Conservation (phyloP, 2,888 invertebrate species). For the Incurvaria masculella region DNA sequence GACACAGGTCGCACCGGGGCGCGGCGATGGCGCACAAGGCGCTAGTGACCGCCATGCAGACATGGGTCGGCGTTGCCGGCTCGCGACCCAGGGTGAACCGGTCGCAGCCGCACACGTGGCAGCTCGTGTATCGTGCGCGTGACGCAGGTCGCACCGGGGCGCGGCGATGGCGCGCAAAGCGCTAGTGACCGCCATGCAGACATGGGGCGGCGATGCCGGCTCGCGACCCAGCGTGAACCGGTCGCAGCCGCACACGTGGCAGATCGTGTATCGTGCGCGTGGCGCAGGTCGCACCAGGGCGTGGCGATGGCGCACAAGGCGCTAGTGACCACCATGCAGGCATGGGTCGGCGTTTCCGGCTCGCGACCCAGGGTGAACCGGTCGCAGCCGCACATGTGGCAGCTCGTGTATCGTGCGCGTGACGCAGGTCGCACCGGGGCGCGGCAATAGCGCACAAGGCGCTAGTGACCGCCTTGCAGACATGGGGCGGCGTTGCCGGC, state of each 20-base stretch:
- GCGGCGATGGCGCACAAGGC: constrained; percentile 53
- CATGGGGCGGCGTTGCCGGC: constrained; percentile 47
- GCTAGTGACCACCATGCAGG: constrained; percentile 49
- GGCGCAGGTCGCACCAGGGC: constrained; percentile 22
- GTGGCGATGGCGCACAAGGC: constrained; percentile 20
- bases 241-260: constrained; percentile 46
- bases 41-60: constrained; percentile 26
- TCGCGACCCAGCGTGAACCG: constrained; percentile 47
- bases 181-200: constrained; percentile 49
- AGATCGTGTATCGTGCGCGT: too few species aligned
- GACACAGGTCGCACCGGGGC: constrained; percentile 65
- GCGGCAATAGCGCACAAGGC: constrained; percentile 20
- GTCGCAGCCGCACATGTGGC: constrained; percentile 46
- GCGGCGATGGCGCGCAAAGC: constrained; percentile 20
- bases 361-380: constrained; percentile 47
- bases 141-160: constrained; percentile 22
- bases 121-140: too few species aligned
- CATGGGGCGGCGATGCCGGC: constrained; percentile 47
- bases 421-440: constrained; percentile 22
- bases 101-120: too few species aligned
- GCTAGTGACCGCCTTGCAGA: constrained; percentile 49
- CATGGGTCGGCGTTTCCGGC: constrained; percentile 47
- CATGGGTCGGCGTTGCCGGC: too few species aligned
- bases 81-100: too few species aligned
- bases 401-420: too few species aligned